Evolutionary conservation across 1,140 invertebrate genomes (phyloP).

Genomic region (Ceratitis capitata): DNA sequence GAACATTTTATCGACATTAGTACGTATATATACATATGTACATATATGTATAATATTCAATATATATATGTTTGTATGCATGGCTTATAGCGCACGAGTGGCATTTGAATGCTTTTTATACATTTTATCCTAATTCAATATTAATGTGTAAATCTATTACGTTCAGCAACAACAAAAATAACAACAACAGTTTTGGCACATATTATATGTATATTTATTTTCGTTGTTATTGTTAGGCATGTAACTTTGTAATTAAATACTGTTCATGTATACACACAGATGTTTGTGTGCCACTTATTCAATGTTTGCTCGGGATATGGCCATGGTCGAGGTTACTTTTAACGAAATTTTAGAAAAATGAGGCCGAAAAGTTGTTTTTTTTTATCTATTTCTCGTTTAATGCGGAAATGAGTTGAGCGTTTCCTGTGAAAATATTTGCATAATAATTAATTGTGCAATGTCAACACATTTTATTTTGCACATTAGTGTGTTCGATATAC

Average conservation of each 20-base stretch:
- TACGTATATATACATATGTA: background rate
- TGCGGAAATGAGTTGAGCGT: background rate
- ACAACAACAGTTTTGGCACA: background rate
- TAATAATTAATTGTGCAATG: conserved; percentile 66
- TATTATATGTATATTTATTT: background rate
- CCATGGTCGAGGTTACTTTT: background rate
- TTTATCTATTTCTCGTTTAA: background rate
- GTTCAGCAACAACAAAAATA: background rate
- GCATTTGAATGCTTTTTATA: background rate
- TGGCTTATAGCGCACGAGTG: conserved; percentile 5
- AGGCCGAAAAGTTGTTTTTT: too few relatives aligned
- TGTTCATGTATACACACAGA: background rate
- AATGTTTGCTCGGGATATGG: background rate
- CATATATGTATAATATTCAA: background rate
- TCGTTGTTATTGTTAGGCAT: background rate
- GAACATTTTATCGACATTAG: background rate
- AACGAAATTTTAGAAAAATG: background rate
- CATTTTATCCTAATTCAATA: conserved; percentile 44
- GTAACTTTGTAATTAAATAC: background rate
- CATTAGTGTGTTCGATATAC: too few relatives aligned
- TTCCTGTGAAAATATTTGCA: conserved; percentile 59
- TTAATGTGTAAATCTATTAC: conserved; percentile 41
- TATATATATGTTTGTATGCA: background rate
- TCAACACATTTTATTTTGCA: conserved; percentile 65
- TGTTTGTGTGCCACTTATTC: background rate